Evolutionary conservation across 1,140 invertebrate genomes (phyloP), one percentile per base, ranked within the genome.

Genomic region (Heliothis subflexa): DNA sequence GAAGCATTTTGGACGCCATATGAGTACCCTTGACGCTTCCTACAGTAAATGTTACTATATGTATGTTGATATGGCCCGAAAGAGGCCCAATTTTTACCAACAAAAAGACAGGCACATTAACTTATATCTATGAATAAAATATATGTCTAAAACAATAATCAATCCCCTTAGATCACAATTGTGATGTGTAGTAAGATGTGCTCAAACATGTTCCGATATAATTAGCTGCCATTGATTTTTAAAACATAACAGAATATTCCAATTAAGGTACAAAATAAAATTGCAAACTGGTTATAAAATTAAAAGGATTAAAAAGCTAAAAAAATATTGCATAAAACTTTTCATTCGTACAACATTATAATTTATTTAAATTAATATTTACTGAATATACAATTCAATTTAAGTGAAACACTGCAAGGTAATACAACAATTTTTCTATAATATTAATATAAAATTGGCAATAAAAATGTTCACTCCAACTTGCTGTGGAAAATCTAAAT

Each of bases 111-210:
- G 90, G 89, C 90, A 91, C 88, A 82, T 91, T 73, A 92, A 91
- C 89, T 91, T 93, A 93, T 78, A 87, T 78, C 84, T 90, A 89
- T 82, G 73, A 83, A 85, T 87, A 91, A 89, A 89, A 91, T 83
- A 78, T 84, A 89, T 81, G 64, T 84, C 80, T 88, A 87, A 88
- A 88, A 89, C 79, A 75, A 84, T 77, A 81, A 87, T 89, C 85
- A 88, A 88, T 90, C 84, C 86, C 82, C 75, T 85, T 83, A 74
- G 28, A 76, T 91, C 87, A 91, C 86, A 86, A 72, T 88, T 94
- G 92, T 94, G 92, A 94, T 94, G 92, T 87, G 57, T 74, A 85
- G 64, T 61, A 72, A 61, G 77, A 71, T 76, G 45, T 70, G 78
- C 62, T 50, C 71, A 33, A 86, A 47, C 57, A 77, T 12, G 16